Evolutionary conservation across 1,140 invertebrate species (phyloP).

Genomic region (Condylostylus longicornis): DNA sequence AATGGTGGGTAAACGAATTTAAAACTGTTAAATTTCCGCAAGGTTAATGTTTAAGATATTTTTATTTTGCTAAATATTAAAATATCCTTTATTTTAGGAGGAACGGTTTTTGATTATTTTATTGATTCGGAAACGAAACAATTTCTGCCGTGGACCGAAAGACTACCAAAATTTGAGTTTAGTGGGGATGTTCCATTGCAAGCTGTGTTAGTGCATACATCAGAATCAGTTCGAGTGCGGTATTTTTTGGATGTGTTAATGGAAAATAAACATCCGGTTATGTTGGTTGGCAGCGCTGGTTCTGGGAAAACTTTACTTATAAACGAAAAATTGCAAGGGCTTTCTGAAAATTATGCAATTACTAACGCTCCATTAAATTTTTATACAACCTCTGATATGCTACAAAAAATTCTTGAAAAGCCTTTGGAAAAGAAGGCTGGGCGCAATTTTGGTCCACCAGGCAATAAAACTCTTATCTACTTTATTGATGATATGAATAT

Average conservation of each 20-base stretch:
- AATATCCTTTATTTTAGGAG: slow-evolving; percentile 23
- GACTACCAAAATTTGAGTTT: slow-evolving; percentile 76
- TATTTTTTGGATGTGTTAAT: slow-evolving; percentile 85
- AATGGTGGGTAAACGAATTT: slow-evolving; percentile 96
- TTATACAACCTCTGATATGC: slow-evolving; percentile 91
- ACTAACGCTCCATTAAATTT: slow-evolving; percentile 93
- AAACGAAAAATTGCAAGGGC: slow-evolving; percentile 62
- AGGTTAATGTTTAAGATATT: slow-evolving; percentile 25
- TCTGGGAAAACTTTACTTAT: slow-evolving; percentile 82
- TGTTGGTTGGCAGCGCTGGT: slow-evolving; percentile 85
- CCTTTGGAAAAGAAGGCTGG: slow-evolving; percentile 96
- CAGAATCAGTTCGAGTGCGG: slow-evolving; percentile 77
- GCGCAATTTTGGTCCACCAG: slow-evolving; percentile 86
- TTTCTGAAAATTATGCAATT: slow-evolving; percentile 77
- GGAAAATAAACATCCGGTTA: slow-evolving; percentile 74
- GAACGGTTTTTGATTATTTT: slow-evolving; percentile 93
- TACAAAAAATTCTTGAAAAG: slow-evolving; percentile 87
- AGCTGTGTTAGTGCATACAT: slow-evolving; percentile 82
- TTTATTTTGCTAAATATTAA: background rate
- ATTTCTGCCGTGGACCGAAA: slow-evolving; percentile 79
- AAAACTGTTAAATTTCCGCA: slow-evolving; percentile 86
- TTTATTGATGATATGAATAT: slow-evolving; percentile 98
- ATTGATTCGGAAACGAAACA: slow-evolving; percentile 80
- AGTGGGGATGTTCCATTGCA: slow-evolving; percentile 84
- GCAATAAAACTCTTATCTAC: slow-evolving; percentile 86